phyloP scores from a whole-genome alignment of 2,113 vertebrate species.

The Gavia stellata region DNA sequence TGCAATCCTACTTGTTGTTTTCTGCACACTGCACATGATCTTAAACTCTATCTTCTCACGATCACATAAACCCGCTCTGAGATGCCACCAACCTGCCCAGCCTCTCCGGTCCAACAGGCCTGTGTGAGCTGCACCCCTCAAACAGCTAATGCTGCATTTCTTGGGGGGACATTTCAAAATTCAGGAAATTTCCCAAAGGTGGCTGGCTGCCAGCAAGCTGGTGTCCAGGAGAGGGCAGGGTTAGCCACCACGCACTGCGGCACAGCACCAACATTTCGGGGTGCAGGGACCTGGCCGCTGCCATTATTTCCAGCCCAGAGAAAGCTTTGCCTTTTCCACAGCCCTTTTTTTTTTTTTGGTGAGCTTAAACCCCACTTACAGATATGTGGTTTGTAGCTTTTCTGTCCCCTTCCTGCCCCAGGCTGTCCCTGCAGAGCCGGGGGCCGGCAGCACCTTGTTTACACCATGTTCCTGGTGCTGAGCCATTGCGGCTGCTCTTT shows the following conservation, averaged over 20 bases:
- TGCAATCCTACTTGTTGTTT: too few species aligned
- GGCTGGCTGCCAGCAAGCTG: accelerated
- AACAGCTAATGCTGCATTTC: background rate
- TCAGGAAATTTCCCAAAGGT: background rate
- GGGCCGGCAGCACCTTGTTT: background rate
- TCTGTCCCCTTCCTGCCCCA: background rate
- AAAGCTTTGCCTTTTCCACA: background rate
- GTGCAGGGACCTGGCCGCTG: accelerated
- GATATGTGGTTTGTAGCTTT: background rate
- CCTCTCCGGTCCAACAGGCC: background rate
- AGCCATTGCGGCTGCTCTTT: background rate
- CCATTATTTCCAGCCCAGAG: background rate
- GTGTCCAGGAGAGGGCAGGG: conserved; percentile 33
- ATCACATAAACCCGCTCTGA: accelerated
- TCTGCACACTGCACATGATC: too few species aligned
- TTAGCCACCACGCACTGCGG: accelerated
- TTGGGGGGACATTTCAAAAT: background rate
- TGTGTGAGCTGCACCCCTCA: background rate
- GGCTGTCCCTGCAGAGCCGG: background rate
- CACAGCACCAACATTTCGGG: background rate
- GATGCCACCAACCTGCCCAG: background rate
- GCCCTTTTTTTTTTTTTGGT: too few species aligned
- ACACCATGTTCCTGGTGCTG: background rate
- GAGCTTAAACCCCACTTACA: background rate
- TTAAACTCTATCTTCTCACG: too few species aligned